Base-by-base conservation (phyloP, 2,113 vertebrate genomes). In the Microcebus griseorufus region DNA sequence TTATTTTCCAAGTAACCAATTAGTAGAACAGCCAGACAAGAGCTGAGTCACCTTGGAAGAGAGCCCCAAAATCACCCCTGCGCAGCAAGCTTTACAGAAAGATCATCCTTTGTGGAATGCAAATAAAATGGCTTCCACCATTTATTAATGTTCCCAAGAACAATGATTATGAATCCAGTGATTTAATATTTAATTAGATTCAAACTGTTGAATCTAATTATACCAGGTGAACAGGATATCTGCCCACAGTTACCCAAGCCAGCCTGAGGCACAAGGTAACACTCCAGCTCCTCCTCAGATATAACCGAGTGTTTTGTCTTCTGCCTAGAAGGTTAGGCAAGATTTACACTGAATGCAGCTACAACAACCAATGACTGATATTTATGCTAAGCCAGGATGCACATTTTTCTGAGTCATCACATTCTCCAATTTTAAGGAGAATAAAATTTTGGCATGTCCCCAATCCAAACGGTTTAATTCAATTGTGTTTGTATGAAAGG, bases 21-120 rank as follows among this genome's bases (percentile, higher is more conserved):
- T 97, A 84, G 88, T 48, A 94, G 91, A 96, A 96, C 39, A 93
- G 65, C 55, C 87, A 98, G 70, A 86, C 45, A 95, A 98, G 65
- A 88, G 94, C 60, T 97, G 93, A 98, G 34, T 98, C 96, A 98
- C 96, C 79, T 95, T 98, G 96, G 93, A 92, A 95, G 60, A 95
- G 25, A 86, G 27, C 72, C 80, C 96, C 94, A 93, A 94, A 82
- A 42, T 75, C 79, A 97, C 88, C 96, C 81, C 93, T 80, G 90
- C 37, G 29, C n/a, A 96, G 92, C 48, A 83, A 96, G 80, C 37
- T 96, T 87, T 96, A 89, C 6, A 65, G 95, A 98, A 95, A 95
- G 70, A 51, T 4, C 34, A 25, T 69, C 17, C n/a, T 97, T 96
- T 95, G 37, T 89, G 88, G 92, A 94, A 83, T 80, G 70, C 76